Percentiles rank a stretch among this genome's conserved stretches.
These are phyloP conservation scores for Craseonycteris thonglongyai DNA, from an alignment of 2,113 vertebrate genomes.

Conservation along the genomic window DNA sequence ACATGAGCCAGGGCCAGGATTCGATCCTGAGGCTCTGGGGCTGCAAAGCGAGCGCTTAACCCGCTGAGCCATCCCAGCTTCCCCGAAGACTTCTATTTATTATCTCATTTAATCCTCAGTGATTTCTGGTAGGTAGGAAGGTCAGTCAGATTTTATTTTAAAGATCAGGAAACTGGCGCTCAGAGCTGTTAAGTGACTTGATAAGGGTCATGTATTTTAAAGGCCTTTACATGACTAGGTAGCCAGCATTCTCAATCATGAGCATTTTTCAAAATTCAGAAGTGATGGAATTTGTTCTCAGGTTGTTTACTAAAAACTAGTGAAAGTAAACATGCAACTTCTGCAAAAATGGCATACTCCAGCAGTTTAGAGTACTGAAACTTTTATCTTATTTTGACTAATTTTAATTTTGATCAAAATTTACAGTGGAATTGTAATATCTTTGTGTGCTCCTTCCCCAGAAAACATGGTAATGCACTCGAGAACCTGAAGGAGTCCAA, in stretches of 20 bases:
- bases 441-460: not conserved
- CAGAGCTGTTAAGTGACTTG: not conserved
- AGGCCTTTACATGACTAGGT: not conserved
- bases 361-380: not conserved
- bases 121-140: conserved; percentile 7
- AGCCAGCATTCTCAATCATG: not conserved
- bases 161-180: not conserved
- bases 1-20: no score
- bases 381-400: not conserved
- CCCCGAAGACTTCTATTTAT: not conserved
- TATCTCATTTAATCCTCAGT: not conserved
- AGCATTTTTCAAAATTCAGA: not conserved
- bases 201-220: not conserved
- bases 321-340: not conserved
- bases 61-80: no score
- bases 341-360: not conserved
- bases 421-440: not conserved
- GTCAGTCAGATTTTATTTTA: not conserved
- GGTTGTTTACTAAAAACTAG: not conserved
- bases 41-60: no score
- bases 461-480: not conserved
- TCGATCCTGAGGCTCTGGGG: no score
- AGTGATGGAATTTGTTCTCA: not conserved
- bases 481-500: not conserved
- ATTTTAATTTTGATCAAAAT: not conserved